Evolutionary conservation across 2,888 invertebrate species (phyloP), one percentile per base, ranked within the genome.

Genomic region (Carabus problematicus): DNA sequence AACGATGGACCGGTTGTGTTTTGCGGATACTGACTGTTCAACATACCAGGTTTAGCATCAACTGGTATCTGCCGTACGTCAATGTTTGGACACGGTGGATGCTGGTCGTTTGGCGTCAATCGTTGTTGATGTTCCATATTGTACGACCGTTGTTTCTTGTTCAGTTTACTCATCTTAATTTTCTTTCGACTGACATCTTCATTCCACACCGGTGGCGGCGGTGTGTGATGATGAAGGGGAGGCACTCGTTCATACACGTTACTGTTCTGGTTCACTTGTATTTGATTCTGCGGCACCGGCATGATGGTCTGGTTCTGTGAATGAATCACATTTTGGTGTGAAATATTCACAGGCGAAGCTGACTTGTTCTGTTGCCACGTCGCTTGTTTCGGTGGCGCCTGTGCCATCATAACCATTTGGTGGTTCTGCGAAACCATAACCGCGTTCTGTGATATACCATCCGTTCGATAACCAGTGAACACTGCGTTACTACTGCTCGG

Each of bases 201-300:
- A 62, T 83, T 82, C 86, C 86, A 87, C 40, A 83, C 80, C 6
- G 83, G 79, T 4, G 84, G 79, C 52, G 85, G 86, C 72, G 87
- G 87, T 82, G 83, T 87, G 82, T 91, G 89, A 76, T 90, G 90
- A 72, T 91, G 91, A 52, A 91, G 79, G 0, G 91, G 91, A 16
- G 91, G 91, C 8, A 91, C 91, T 71, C 91, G 85, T 71, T 91
- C 88, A 74, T 88, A 89, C 76, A 86, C 84, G 43, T 84, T 84
- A 74, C 85, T 85, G n/a, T 81, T 82, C 14, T 79, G 77, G 52
- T 78, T 79, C 59, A 70, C 73, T 61, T 80, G 80, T 14, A 78
- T 74, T 42, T 63, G 45, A 55, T 64, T 64, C 42, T 69, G 68
- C 61, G 68, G 71, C 9, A 60, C 40, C 4, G 58, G 47, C 42